Evolutionary conservation across 2,113 vertebrate species (phyloP).

Genomic region (Fregata magnificens): DNA sequence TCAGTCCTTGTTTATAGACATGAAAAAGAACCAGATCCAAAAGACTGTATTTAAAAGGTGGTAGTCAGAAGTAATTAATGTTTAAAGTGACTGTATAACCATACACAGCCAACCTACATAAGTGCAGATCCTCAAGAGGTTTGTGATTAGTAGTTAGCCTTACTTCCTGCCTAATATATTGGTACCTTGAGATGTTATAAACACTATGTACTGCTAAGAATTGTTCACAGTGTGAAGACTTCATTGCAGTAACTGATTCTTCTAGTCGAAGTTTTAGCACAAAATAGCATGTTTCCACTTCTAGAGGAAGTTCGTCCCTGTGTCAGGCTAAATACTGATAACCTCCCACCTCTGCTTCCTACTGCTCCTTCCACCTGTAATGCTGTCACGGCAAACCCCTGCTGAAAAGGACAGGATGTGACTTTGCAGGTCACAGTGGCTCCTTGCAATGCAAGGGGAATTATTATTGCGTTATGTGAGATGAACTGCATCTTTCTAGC

Average conservation of each 20-base stretch:
- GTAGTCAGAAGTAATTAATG: constrained; percentile 37
- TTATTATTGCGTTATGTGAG: not conserved
- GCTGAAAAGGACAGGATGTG: not conserved
- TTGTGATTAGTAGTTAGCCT: constrained; percentile 45
- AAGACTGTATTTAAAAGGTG: not conserved
- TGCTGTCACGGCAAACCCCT: not conserved
- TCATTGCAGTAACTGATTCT: not conserved
- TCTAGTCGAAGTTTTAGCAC: not conserved
- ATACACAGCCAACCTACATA: constrained; percentile 53
- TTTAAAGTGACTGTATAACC: constrained; percentile 30
- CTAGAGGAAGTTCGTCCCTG: not conserved
- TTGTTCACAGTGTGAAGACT: not conserved
- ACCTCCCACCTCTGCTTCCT: not conserved
- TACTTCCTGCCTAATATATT: not conserved
- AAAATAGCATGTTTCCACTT: not conserved
- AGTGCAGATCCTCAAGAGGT: constrained; percentile 24
- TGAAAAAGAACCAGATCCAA: not conserved
- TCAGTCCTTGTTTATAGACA: not conserved
- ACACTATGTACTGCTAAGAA: not conserved
- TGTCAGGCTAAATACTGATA: not conserved
- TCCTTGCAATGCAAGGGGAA: not conserved
- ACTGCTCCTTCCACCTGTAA: not conserved
- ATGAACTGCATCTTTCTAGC: not conserved
- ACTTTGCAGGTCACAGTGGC: not conserved
- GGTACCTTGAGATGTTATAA: constrained; percentile 2